Conservation (phyloP, 2,888 invertebrate species). For the Amphimallon solstitiale region DNA sequence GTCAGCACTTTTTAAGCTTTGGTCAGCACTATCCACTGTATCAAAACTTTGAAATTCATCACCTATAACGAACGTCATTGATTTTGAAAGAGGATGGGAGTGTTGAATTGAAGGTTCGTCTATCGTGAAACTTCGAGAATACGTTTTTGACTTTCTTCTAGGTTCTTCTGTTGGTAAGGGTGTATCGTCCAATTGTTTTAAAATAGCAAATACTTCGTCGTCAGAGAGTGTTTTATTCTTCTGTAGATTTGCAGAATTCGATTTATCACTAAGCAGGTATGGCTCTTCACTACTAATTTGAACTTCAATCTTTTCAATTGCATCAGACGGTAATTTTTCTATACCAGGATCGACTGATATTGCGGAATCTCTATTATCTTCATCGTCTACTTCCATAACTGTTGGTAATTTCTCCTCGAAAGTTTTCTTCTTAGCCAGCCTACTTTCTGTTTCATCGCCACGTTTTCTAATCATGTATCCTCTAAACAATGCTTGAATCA, state of each 20-base stretch:
- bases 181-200: conserved; percentile 16
- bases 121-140: conserved; percentile 12
- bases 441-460: neutral
- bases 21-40: neutral
- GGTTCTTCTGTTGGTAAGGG: conserved; percentile 14
- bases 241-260: neutral
- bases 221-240: conserved; percentile 1
- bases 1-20: conserved; percentile 1
- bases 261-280: neutral
- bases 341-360: neutral
- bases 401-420: conserved; percentile 35
- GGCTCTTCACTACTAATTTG: neutral
- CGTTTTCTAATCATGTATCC: conserved; percentile 68
- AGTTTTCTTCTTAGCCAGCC: conserved; percentile 16
- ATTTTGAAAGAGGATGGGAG: neutral
- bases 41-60: conserved; percentile 28
- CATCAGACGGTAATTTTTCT: neutral
- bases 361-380: conserved; percentile 18
- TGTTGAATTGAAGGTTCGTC: conserved; percentile 9
- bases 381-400: conserved; percentile 34
- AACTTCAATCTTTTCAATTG: neutral
- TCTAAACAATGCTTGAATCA: conserved; percentile 74
- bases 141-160: conserved; percentile 15
- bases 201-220: conserved; percentile 5
- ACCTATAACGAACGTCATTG: conserved; percentile 13